Conservation (phyloP, 2,888 invertebrate genomes). For the Lasius platythorax region DNA sequence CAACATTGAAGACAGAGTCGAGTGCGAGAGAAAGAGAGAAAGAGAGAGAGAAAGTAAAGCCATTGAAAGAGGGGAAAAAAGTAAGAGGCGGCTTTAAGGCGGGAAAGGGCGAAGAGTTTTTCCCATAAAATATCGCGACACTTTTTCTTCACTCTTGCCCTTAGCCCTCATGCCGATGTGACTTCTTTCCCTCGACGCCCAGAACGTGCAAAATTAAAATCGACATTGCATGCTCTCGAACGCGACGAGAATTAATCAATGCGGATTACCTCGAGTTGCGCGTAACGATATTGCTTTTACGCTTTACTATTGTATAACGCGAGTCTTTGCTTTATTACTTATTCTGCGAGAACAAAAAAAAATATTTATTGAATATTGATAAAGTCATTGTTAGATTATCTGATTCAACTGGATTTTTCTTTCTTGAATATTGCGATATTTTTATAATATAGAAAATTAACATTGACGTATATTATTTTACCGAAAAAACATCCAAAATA, state of each 20-base stretch:
- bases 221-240: conserved; percentile 26
- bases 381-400: conserved; percentile 1
- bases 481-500: not conserved
- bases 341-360: not conserved
- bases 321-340: conserved; percentile 11
- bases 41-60: conserved; percentile 23
- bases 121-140: conserved; percentile 75
- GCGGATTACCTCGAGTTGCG: conserved; percentile 30
- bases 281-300: conserved; percentile 25
- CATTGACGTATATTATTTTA: not conserved
- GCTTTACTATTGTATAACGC: not conserved
- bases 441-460: not conserved
- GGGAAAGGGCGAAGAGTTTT: conserved; percentile 69
- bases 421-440: not conserved
- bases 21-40: conserved; percentile 27
- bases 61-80: conserved; percentile 28
- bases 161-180: conserved; percentile 49
- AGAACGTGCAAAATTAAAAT: conserved; percentile 54
- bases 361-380: not conserved
- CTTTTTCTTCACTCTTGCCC: conserved; percentile 45
- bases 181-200: conserved; percentile 26
- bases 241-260: conserved; percentile 35
- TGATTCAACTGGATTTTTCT: conserved; percentile 7
- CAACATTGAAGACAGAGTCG: conserved; percentile 13
- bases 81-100: conserved; percentile 57